These are phyloP conservation scores for Paedocypris sp. DNA, from an alignment of 2,113 vertebrate species.

Conservation along the genomic window DNA sequence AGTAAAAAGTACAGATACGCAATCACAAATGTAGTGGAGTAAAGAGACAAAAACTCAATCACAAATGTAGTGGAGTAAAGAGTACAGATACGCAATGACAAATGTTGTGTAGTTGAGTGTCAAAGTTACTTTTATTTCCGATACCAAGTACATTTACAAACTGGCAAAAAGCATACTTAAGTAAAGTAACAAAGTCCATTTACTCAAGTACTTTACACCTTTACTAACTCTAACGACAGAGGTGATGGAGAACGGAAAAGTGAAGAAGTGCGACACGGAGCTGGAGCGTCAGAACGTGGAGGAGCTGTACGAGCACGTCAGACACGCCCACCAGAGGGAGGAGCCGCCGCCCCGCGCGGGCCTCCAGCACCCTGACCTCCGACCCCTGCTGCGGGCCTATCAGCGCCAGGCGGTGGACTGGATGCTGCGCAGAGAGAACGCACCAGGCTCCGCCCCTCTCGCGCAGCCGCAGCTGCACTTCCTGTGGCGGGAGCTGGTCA, in stretches of 20 bases:
- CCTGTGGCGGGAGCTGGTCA: slow-evolving; percentile 82
- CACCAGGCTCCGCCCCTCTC: slow-evolving; percentile 38
- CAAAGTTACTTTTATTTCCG: too few relatives aligned
- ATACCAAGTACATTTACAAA: too few relatives aligned
- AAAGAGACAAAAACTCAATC: too few relatives aligned
- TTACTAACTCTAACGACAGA: slow-evolving; percentile 34
- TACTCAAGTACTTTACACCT: neutral
- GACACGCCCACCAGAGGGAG: slow-evolving; percentile 71
- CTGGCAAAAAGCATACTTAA: too few relatives aligned
- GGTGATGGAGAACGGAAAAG: slow-evolving; percentile 70
- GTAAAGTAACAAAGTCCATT: neutral
- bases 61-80: too few relatives aligned
- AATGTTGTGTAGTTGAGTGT: too few relatives aligned
- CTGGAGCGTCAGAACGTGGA: slow-evolving; percentile 90
- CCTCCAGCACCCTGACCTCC: slow-evolving; percentile 81
- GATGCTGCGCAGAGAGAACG: slow-evolving; percentile 64
- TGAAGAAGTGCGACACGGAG: slow-evolving; percentile 78
- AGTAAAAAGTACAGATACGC: too few relatives aligned
- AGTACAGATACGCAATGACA: too few relatives aligned
- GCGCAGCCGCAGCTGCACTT: slow-evolving; percentile 76
- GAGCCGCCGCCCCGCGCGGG: slow-evolving; percentile 54
- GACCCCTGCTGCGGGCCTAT: slow-evolving; percentile 67
- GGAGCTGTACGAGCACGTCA: slow-evolving; percentile 88
- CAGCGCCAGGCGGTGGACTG: slow-evolving; percentile 69
- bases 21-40: too few relatives aligned